A percentile compares a stretch with the other conserved stretches of the same genome.
Conservation (phyloP, 2,888 invertebrate genomes). For the Aphodius granarius region DNA sequence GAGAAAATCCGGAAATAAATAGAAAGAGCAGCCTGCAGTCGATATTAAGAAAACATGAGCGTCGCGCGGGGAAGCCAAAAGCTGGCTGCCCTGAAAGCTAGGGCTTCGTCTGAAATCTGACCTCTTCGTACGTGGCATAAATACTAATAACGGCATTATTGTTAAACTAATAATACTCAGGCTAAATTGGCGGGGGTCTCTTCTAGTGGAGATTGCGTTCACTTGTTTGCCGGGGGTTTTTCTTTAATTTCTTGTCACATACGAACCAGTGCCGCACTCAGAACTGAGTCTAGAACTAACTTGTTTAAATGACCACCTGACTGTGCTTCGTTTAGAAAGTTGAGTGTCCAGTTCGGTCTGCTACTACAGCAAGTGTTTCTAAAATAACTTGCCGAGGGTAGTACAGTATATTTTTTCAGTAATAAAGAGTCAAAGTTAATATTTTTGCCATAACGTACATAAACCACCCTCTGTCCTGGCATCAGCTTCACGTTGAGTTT, state of each 20-base stretch:
- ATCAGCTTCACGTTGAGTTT: too few relatives aligned
- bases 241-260: constrained; percentile 11
- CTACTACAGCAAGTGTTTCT: too few relatives aligned
- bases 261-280: neutral
- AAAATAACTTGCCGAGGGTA: too few relatives aligned
- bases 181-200: neutral
- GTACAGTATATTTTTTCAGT: too few relatives aligned
- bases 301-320: neutral
- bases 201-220: neutral
- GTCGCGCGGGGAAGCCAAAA: neutral
- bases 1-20: neutral
- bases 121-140: constrained; percentile 19
- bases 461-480: too few relatives aligned
- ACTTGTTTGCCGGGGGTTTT: neutral
- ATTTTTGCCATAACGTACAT: too few relatives aligned
- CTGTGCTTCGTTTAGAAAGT: too few relatives aligned
- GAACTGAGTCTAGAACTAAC: neutral
- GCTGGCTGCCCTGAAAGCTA: neutral
- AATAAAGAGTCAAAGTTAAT: too few relatives aligned
- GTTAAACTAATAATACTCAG: constrained; percentile 23
- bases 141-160: constrained; percentile 22
- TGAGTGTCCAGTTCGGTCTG: too few relatives aligned
- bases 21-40: neutral
- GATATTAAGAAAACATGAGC: neutral
- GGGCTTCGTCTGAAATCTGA: constrained; percentile 2